These are phyloP conservation scores for Trinectes maculatus DNA, from an alignment of 2,113 vertebrate species.

Conservation along the genomic window DNA sequence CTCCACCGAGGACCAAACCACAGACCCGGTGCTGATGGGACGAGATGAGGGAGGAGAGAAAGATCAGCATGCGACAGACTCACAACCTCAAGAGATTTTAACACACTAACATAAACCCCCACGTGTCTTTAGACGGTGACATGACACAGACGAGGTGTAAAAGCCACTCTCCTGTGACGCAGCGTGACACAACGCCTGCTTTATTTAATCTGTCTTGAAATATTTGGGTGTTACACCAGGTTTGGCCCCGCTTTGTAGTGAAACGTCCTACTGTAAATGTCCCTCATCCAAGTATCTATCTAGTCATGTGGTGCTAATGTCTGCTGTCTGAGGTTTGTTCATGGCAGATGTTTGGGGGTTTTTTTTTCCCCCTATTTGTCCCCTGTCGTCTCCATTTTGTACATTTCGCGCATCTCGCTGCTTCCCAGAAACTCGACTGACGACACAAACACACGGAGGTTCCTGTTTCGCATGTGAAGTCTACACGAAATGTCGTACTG, in stretches of 20 bases:
- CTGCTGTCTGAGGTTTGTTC: conserved; percentile 35
- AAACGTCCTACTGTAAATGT: conserved; percentile 35
- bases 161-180: conserved; percentile 26
- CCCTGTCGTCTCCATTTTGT: conserved; percentile 36
- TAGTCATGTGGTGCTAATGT: conserved; percentile 59
- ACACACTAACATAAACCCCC: conserved; percentile 75
- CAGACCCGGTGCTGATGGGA: conserved; percentile 42
- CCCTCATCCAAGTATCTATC: conserved; percentile 3
- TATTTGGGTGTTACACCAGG: conserved; percentile 23
- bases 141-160: conserved; percentile 34
- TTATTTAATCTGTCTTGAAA: conserved; percentile 27
- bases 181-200: neutral
- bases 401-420: conserved; percentile 21
- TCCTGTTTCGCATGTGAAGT: conserved; percentile 17
- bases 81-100: conserved; percentile 70
- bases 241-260: conserved; percentile 29
- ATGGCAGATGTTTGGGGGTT: conserved; percentile 43
- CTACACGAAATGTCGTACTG: neutral
- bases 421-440: conserved; percentile 24
- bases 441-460: neutral
- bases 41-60: conserved; percentile 20
- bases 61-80: conserved; percentile 56
- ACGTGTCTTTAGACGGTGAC: conserved; percentile 50
- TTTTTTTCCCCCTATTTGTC: conserved; percentile 42
- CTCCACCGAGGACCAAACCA: conserved; percentile 40